Evolutionary conservation across 2,113 vertebrate species (phyloP).

Genomic region (Pseudorectes ferrugineus): DNA sequence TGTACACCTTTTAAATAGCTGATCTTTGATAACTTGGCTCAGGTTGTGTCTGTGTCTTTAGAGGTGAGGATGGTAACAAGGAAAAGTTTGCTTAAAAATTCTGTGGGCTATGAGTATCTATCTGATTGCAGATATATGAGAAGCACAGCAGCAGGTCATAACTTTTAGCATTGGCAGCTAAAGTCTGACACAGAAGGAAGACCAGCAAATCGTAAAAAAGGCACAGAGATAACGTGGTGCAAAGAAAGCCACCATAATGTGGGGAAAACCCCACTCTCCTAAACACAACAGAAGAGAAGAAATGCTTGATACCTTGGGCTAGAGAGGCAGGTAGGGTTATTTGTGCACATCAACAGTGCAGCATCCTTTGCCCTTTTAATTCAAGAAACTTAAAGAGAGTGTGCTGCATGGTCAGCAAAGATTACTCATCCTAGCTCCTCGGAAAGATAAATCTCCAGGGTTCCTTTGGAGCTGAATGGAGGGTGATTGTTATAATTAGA

Average conservation of each 20-base stretch:
- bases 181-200: background rate
- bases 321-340: background rate
- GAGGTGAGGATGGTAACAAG: background rate
- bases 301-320: background rate
- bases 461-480: background rate
- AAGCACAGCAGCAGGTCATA: background rate
- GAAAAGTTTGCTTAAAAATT: background rate
- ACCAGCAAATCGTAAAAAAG: background rate
- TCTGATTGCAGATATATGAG: background rate
- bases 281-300: background rate
- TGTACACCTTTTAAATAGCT: background rate
- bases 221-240: background rate
- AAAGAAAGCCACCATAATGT: background rate
- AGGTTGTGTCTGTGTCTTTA: background rate
- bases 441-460: background rate
- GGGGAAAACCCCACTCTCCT: background rate
- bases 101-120: background rate
- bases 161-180: background rate
- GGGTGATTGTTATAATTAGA: background rate
- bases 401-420: background rate
- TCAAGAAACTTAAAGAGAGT: background rate
- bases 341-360: rapidly evolving
- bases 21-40: background rate
- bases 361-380: background rate
- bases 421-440: background rate